Evolutionary conservation across 2,888 invertebrate species (phyloP).

Genomic region (Apamea crenata): DNA sequence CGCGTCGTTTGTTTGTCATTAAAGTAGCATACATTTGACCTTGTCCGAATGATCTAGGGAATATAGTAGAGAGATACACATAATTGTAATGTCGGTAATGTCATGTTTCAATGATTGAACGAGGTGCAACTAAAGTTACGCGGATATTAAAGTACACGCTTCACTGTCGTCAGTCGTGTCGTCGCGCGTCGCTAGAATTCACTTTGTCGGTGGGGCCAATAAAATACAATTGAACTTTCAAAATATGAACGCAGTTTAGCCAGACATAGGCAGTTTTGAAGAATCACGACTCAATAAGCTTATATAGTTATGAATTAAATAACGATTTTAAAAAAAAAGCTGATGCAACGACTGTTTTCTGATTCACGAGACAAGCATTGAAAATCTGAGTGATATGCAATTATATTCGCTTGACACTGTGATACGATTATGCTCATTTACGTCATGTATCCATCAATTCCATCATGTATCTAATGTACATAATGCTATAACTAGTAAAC

Average conservation of each 20-base stretch:
- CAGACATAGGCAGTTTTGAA: background rate
- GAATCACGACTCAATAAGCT: no score
- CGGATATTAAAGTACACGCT: background rate
- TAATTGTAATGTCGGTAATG: slow-evolving; percentile 10
- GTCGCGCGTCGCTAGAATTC: background rate
- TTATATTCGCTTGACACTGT: background rate
- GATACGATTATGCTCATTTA: background rate
- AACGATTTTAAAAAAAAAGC: background rate
- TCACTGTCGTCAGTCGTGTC: background rate
- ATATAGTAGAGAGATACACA: slow-evolving; percentile 1
- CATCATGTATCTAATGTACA: background rate
- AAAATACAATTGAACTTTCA: background rate
- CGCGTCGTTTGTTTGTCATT: background rate
- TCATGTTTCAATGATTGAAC: slow-evolving; percentile 27
- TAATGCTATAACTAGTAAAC: background rate
- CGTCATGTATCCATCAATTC: background rate
- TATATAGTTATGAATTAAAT: no score
- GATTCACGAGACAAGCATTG: background rate
- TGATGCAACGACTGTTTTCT: background rate
- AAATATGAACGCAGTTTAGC: background rate
- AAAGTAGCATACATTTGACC: no score
- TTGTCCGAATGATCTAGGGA: background rate
- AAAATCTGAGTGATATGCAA: background rate
- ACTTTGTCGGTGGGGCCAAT: background rate
- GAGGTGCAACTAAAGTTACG: background rate